Base-by-base conservation (phyloP, 2,113 vertebrate genomes). In the Ictidomys tridecemlineatus region DNA sequence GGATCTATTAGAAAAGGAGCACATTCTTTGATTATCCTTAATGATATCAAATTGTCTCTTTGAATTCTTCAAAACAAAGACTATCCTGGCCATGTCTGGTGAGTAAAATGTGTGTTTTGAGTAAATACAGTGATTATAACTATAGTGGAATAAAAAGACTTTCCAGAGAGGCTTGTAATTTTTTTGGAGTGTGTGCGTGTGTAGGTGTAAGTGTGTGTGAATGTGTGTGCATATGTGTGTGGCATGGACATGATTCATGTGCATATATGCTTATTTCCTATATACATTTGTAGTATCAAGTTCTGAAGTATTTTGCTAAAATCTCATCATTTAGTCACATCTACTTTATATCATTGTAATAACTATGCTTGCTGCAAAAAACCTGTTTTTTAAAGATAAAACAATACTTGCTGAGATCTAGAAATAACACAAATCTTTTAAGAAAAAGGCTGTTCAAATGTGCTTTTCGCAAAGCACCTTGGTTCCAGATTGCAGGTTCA, bases 291-390 rank as follows among this genome's bases (percentile, higher is more conserved):
- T n/a, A 73, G 8, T 28, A 88, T 32, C 72, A 88, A 56, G 8
- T 92, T 96, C 83, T 93, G 28, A 56, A 85, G 45, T 58, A 37
- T 34, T 83, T 80, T 76, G 58, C 58, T 82, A 83, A 94, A 94
- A 97, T 72, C 22, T 72, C 34, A 89, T 28, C 14, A 12, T 72
- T 95, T 70, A 82, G 69, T 78, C 22, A 84, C 9, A 85, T 20
- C 10, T 89, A 80, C 69, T 39, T 77, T 84, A 51, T 72, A 83
- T 61, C 42, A 51, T 4, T 76, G 8, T 26, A 74, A 28, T 94
- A 83, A 26, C 51, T 95, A 58, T 18, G 72, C 37, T 72, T 91
- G 78, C 74, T 84, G 26, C 45, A 89, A 74, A 91, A 87, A 45
- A 58, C 14, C 14, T 18, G 53, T 22, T 72, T 13, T 14, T 26